Evolutionary conservation across 2,797 vertebrate species (phyloP), one percentile per base, ranked within the genome.

Genomic region (Hybognathus amarus): DNA sequence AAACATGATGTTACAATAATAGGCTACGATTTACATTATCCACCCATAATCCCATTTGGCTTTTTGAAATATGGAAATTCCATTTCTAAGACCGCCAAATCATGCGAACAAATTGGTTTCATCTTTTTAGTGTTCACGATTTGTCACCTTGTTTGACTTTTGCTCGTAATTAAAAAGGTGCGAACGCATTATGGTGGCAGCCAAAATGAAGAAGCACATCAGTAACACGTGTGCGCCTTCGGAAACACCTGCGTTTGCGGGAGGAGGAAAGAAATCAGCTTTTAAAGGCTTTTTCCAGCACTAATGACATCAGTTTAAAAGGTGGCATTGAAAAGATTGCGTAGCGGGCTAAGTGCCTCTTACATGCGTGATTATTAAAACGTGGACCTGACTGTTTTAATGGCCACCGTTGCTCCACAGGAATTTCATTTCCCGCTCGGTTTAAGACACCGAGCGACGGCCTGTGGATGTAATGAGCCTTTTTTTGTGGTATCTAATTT

Each of bases 351-450:
- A 70, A 83, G 82, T 83, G 77, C 79, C 66, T 76, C 83, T 79
- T 85, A 67, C 71, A 69, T 50, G 78, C 42, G 71, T 12, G 76
- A 86, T 83, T 74, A 86, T 86, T 86, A 83, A 83, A 83, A 83
- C 24, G 42, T 47, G 76, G 83, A 22, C 54, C 42, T 52, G 67
- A 78, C 75, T 75, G 83, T 22, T 70, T 77, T 79, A 80, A 83
- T 77, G 79, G 42, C 52, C 69, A 24, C 22, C 56, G 64, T 67
- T 70, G 69, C 83, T 85, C 79, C 61, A 33, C 73, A 81, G 85
- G 82, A 79, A 79, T 86, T 85, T 86, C 79, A 86, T 86, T 83
- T 80, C 78, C 83, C 73, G 52, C 61, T 80, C 83, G 10, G 78
- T 83, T 83, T 78, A 76, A 80, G 83, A n/a, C 71, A 85, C 52